Evolutionary conservation across 2,797 vertebrate genomes (phyloP).

Genomic region (Premnoplex brunnescens): DNA sequence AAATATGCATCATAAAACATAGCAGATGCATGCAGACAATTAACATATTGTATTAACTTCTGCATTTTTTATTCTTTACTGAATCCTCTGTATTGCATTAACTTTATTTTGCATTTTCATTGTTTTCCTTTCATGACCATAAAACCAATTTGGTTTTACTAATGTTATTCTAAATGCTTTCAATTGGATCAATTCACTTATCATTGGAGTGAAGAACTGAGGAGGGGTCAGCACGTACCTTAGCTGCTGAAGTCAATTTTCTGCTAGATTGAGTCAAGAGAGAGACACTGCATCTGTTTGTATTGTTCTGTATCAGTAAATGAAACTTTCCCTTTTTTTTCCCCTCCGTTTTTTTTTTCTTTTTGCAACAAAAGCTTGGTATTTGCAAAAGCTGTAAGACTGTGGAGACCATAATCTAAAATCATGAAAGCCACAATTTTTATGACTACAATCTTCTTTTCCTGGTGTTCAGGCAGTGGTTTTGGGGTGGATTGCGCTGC

Average conservation of each 20-base stretch:
- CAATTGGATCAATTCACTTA: constrained; percentile 17
- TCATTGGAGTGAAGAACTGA: constrained; percentile 7
- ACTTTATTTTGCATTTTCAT: constrained; percentile 45
- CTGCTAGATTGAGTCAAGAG: constrained; percentile 58
- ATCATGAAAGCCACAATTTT: constrained; percentile 69
- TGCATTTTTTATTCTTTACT: constrained; percentile 25
- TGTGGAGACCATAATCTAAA: constrained; percentile 67
- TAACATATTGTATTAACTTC: constrained; percentile 54
- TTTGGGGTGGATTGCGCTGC: constrained; percentile 68
- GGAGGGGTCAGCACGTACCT: constrained; percentile 39
- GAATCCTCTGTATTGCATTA: constrained; percentile 18
- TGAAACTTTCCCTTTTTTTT: not conserved
- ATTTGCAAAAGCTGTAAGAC: constrained; percentile 57
- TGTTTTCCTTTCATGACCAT: constrained; percentile 37
- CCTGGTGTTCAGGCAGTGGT: constrained; percentile 69
- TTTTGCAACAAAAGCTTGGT: constrained; percentile 20
- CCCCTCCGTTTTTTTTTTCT: not conserved
- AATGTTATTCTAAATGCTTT: constrained; percentile 4
- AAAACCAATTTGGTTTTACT: not conserved
- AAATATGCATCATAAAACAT: constrained; percentile 42
- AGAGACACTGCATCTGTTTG: constrained; percentile 38
- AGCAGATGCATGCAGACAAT: constrained; percentile 37
- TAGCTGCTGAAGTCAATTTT: constrained; percentile 58
- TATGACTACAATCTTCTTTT: constrained; percentile 70
- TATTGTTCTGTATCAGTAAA: constrained; percentile 36